These are phyloP conservation scores for Trichomycterus rosablanca DNA, from an alignment of 2,113 vertebrate genomes.

Conservation along the genomic window DNA sequence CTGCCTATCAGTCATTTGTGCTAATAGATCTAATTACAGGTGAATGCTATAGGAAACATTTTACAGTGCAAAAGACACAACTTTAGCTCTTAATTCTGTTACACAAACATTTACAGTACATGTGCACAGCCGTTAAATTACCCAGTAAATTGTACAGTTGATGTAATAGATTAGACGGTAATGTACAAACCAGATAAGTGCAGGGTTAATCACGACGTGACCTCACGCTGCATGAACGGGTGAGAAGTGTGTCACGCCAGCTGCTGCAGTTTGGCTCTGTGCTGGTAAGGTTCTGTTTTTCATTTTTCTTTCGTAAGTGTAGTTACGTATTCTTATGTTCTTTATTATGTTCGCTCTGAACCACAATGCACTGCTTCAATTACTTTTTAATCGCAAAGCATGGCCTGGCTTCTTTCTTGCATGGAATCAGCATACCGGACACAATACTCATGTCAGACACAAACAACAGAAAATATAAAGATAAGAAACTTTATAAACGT, in stretches of 20 bases:
- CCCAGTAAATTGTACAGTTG: constrained; percentile 15
- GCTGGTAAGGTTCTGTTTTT: constrained; percentile 15
- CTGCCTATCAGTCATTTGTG: not conserved
- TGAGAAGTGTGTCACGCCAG: constrained; percentile 10
- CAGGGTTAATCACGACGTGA: constrained; percentile 19
- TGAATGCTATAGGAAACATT: not conserved
- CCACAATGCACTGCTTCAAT: constrained; percentile 26
- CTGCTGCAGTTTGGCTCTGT: constrained; percentile 28
- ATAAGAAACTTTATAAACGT: too few relatives aligned
- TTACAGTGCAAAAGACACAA: constrained; percentile 9
- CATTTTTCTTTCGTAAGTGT: constrained; percentile 22
- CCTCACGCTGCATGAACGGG: constrained; percentile 26
- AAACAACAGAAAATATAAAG: too few relatives aligned
- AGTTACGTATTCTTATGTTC: constrained; percentile 21
- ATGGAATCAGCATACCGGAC: too few relatives aligned
- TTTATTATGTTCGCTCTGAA: constrained; percentile 1
- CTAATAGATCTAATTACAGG: not conserved
- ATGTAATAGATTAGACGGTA: constrained; percentile 21
- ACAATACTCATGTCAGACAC: too few relatives aligned
- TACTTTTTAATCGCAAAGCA: constrained; percentile 24
- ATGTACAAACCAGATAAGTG: constrained; percentile 21
- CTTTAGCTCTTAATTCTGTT: constrained; percentile 13
- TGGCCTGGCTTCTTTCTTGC: constrained; percentile 4
- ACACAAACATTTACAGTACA: constrained; percentile 16
- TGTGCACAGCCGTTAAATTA: constrained; percentile 15